A percentile compares a stretch with the other conserved stretches of the same genome.
These are phyloP conservation scores for Gasteruption jaculator DNA, from an alignment of 2,888 invertebrate species.

Conservation along the genomic window DNA sequence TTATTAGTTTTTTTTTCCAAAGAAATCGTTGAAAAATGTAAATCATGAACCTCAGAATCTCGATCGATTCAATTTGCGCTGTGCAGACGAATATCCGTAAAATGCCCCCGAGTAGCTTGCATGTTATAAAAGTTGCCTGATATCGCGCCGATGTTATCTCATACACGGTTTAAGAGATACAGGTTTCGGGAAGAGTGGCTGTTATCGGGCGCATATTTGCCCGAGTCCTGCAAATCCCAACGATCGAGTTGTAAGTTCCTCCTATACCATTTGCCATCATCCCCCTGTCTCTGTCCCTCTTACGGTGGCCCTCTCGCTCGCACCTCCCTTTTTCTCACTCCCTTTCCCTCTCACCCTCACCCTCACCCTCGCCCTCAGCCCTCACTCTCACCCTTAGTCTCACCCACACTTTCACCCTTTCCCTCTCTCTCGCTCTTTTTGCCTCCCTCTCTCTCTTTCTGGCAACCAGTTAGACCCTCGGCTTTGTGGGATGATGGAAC, in stretches of 20 bases:
- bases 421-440: background rate
- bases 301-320: no score
- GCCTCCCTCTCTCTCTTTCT: no score
- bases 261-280: no score
- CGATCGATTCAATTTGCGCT: no score
- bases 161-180: conserved; percentile 11
- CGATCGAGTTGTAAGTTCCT: no score
- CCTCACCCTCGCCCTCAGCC: background rate
- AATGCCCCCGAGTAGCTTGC: conserved; percentile 8
- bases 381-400: conserved; percentile 1
- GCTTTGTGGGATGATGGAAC: conserved; percentile 41
- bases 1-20: no score
- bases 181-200: conserved; percentile 19
- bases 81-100: no score
- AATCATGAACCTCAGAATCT: no score
- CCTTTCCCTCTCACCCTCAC: no score
- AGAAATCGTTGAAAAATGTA: no score
- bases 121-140: conserved; percentile 6
- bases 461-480: conserved; percentile 33
- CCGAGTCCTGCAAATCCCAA: conserved; percentile 32
- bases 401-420: background rate
- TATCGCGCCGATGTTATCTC: conserved; percentile 6
- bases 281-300: conserved; percentile 11
- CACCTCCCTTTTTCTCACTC: no score
- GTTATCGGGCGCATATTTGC: conserved; percentile 36